Evolutionary conservation across 1,140 invertebrate genomes (phyloP).

Genomic region (Aphaenogaster ashmeadi): DNA sequence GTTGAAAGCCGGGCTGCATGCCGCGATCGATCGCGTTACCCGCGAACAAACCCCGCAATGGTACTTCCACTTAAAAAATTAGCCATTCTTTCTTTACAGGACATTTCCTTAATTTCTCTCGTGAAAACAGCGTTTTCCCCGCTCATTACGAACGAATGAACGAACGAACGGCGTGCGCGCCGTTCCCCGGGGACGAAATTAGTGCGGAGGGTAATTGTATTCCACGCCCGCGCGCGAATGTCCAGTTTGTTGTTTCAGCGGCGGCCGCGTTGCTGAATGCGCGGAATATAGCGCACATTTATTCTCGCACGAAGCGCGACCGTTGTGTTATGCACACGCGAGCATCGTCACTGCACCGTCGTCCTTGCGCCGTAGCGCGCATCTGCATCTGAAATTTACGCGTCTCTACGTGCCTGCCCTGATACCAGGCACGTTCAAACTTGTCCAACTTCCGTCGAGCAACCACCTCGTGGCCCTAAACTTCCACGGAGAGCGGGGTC

Average conservation of each 20-base stretch:
- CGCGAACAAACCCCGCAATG: background rate
- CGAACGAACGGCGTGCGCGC: conserved; percentile 37
- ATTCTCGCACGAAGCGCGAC: conserved; percentile 15
- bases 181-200: conserved; percentile 44
- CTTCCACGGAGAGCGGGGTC: conserved; percentile 38
- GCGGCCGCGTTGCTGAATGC: conserved; percentile 28
- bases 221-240: conserved; percentile 27
- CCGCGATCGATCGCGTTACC: background rate
- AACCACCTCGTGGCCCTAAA: conserved; percentile 57
- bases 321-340: conserved; percentile 26
- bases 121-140: conserved; percentile 31
- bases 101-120: conserved; percentile 48
- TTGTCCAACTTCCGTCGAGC: conserved; percentile 62
- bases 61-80: conserved; percentile 30
- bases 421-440: conserved; percentile 69
- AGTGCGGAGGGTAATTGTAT: conserved; percentile 49
- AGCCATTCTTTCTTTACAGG: conserved; percentile 21
- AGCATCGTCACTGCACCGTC: conserved; percentile 23
- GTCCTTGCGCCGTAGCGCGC: conserved; percentile 13
- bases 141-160: conserved; percentile 53
- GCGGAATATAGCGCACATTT: conserved; percentile 40
- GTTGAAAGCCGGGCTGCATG: background rate
- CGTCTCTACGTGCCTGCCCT: conserved; percentile 51
- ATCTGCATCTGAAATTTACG: conserved; percentile 65
- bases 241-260: conserved; percentile 46